Base-by-base conservation (phyloP, 2,113 vertebrate species). In the Fregata magnificens region DNA sequence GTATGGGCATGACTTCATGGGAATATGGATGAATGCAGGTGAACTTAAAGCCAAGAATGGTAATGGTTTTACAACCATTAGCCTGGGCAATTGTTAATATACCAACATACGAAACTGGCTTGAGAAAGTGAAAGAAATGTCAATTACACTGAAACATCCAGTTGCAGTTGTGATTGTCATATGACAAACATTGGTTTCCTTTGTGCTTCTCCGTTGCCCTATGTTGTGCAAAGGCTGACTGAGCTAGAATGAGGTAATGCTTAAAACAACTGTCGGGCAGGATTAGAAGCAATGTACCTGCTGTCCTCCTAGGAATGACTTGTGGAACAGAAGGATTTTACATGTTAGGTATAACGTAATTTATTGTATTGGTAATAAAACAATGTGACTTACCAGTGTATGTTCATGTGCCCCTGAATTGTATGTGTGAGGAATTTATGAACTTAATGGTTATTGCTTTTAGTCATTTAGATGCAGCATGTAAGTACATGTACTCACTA, bases 341-440 rank as follows among this genome's bases (percentile, higher is more conserved):
- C 2, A 0, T 16, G 13, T 38, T 17, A 11, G 13, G 16, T 47
- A 0, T 8, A 74, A 40, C 4, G n/a, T n/a, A 2, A 7, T 31
- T 44, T 49, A 18, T 29, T 45, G 13, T 29, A 4, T 12, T 16
- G 45, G 20, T 78, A 32, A 44, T 45, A 44, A 89, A 56, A 21
- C 12, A 31, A 0, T 47, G 38, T 42, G 36, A 16, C 25, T 53
- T 45, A n/a, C 44, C 45, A 62, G 1, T 34, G 10, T 11, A 7
- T 13, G 7, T 38, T n/a, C 3, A 1, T 11, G 18, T 44, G 28
- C 22, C 36, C 40, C 36, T 84, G 19, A 40, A 26, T 58, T 58
- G 61, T 28, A n/a, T 22, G 5, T 14, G 19, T n/a, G 34, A 62
- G 47, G 8, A 53, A 20, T 56, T 53, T 10, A 28, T 18, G 19